Percentiles rank a stretch among this genome's conserved stretches.
Conservation (phyloP, 2,113 vertebrate genomes). For the Phylloscopus whistleri region DNA sequence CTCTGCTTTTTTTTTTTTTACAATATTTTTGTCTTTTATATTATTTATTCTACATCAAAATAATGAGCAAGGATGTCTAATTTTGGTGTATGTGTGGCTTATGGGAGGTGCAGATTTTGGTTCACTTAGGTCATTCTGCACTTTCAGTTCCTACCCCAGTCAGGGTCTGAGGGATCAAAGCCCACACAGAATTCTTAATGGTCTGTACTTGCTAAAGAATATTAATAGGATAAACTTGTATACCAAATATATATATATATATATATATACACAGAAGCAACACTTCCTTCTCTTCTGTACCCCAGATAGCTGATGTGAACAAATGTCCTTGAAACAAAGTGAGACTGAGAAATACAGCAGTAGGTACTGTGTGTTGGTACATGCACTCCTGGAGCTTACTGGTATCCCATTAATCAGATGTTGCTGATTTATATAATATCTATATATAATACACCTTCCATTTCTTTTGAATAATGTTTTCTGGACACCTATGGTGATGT, state of each 20-base stretch:
- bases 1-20: background rate
- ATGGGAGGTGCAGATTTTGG: background rate
- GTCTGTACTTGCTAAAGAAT: background rate
- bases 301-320: background rate
- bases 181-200: background rate
- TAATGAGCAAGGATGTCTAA: background rate
- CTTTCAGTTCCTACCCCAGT: background rate
- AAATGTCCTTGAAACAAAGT: background rate
- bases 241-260: background rate
- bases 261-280: background rate
- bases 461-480: background rate
- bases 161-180: background rate
- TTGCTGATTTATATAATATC: background rate
- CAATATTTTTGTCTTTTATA: background rate
- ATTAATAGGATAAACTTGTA: background rate
- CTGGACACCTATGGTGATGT: background rate
- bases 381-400: background rate
- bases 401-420: background rate
- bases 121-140: background rate
- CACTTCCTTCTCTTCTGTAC: background rate
- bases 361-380: background rate
- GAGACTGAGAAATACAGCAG: background rate
- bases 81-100: background rate
- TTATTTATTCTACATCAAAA: background rate
- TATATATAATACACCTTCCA: background rate